Evolutionary conservation across 2,888 invertebrate species (phyloP), one percentile per base, ranked within the genome.

Genomic region (Coleophora deauratella): DNA sequence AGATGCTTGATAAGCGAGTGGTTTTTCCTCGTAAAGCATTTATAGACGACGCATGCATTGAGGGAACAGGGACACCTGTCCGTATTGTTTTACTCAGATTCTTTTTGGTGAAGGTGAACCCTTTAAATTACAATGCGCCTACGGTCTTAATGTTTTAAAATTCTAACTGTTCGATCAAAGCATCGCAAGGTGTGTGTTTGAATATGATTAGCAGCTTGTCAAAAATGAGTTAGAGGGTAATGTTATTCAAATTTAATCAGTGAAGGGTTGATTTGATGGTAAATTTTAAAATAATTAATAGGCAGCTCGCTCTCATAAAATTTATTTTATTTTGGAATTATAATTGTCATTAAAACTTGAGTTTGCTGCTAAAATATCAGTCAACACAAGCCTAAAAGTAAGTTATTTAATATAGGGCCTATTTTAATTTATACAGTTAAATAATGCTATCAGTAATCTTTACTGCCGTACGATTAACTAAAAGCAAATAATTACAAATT

Each of bases 191-290:
- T 85, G 84, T 62, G 53, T 64, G 52, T 71, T 74, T 72, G 78
- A 78, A 84, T 85, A 82, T 84, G 84, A 85, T 85, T 84, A 85
- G 80, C 84, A 74, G 84, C 85, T 84, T 77, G 85, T 85, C 84
- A 85, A 76, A 82, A 79, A 61, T 74, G 71, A 75, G 68, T 80
- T 80, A 77, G 69, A 37, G 63, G 62, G 50, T 59, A 53, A 80
- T 78, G 57, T 72, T 44, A 80, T 82, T 82, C 72, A 71, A 78
- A 80, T 73, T 59, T 71, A 72, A 65, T 66, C 66, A 56, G 60
- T 51, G 57, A 79, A 74, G 81, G 81, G 79, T 79, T 80, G 60
- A n/a, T n/a, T n/a, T 63, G 67, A 63, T 60, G 53, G 57, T 57
- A 60, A 52, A 57, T 58, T 64, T 58, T 52, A 52, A 56, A 59